Evolutionary conservation across 2,113 vertebrate genomes (phyloP).

Genomic region (Lophura nycthemera): DNA sequence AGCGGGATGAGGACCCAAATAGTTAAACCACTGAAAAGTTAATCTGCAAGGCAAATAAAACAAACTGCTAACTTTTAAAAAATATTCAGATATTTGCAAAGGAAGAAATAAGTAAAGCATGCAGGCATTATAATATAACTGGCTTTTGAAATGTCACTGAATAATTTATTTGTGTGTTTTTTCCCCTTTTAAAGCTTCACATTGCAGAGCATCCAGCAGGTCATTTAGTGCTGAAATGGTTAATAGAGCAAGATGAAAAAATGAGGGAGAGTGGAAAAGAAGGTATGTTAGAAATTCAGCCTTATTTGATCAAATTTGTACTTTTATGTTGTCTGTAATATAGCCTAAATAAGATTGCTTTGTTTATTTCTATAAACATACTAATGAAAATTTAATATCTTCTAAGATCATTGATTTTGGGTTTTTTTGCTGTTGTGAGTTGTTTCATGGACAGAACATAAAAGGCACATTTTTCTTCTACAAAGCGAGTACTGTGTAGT

Average conservation of each 20-base stretch:
- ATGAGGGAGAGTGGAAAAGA: constrained; percentile 82
- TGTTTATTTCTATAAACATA: neutral
- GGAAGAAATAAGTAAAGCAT: neutral
- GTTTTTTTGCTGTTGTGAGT: neutral
- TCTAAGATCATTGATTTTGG: neutral
- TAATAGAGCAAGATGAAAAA: constrained; percentile 90
- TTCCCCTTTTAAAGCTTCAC: constrained; percentile 84
- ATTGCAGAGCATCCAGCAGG: constrained; percentile 94
- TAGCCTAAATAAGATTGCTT: neutral
- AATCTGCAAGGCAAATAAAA: neutral
- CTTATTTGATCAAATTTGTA: neutral
- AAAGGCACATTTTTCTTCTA: neutral
- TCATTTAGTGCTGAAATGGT: constrained; percentile 95
- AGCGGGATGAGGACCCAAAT: fast-evolving
- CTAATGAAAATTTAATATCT: neutral
- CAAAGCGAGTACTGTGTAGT: neutral
- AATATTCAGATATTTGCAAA: neutral
- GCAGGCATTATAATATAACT: neutral
- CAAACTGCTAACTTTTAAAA: neutral
- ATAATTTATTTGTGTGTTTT: neutral
- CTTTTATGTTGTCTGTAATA: neutral
- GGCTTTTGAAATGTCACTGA: neutral
- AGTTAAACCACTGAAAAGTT: neutral
- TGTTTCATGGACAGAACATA: neutral
- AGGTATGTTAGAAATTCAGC: constrained; percentile 76